These are phyloP conservation scores for Rotaria socialis DNA, from an alignment of 2,888 invertebrate genomes.

Conservation along the genomic window DNA sequence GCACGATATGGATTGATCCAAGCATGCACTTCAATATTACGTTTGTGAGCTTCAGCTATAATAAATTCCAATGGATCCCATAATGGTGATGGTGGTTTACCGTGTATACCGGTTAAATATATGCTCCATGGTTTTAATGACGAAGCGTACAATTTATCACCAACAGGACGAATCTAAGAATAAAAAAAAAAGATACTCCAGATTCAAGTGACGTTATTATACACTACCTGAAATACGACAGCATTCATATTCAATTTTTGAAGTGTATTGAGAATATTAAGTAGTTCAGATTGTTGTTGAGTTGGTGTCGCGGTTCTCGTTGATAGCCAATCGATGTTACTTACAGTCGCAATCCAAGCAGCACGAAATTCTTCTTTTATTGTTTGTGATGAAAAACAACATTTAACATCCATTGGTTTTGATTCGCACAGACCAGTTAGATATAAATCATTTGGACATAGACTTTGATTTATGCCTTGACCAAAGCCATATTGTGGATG, in stretches of 20 bases:
- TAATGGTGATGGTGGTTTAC: slow-evolving; percentile 51
- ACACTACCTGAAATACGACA: slow-evolving; percentile 47
- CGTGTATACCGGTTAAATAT: slow-evolving; percentile 54
- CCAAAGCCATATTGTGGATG: slow-evolving; percentile 42
- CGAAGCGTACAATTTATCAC: slow-evolving; percentile 54
- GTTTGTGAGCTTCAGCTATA: slow-evolving; percentile 50
- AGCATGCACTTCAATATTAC: slow-evolving; percentile 54
- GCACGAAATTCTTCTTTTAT: slow-evolving; percentile 51
- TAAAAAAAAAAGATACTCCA: slow-evolving; percentile 46
- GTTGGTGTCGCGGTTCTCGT: slow-evolving; percentile 48
- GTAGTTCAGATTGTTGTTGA: slow-evolving; percentile 49
- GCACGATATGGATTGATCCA: slow-evolving; percentile 56
- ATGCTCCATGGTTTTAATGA: slow-evolving; percentile 54
- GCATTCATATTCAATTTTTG: slow-evolving; percentile 51
- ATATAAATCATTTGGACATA: slow-evolving; percentile 37
- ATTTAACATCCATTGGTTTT: slow-evolving; percentile 35
- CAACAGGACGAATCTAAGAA: slow-evolving; percentile 51
- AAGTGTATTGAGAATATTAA: slow-evolving; percentile 49
- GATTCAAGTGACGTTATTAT: slow-evolving; percentile 47
- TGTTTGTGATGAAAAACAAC: slow-evolving; percentile 37
- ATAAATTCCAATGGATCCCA: slow-evolving; percentile 53
- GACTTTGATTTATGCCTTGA: slow-evolving; percentile 12
- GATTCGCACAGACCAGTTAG: slow-evolving; percentile 40
- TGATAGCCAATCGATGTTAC: slow-evolving; percentile 55
- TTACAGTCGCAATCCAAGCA: slow-evolving; percentile 54